Base-by-base conservation (phyloP, 2,888 invertebrate genomes). In the Aleiodes leptofemur region DNA sequence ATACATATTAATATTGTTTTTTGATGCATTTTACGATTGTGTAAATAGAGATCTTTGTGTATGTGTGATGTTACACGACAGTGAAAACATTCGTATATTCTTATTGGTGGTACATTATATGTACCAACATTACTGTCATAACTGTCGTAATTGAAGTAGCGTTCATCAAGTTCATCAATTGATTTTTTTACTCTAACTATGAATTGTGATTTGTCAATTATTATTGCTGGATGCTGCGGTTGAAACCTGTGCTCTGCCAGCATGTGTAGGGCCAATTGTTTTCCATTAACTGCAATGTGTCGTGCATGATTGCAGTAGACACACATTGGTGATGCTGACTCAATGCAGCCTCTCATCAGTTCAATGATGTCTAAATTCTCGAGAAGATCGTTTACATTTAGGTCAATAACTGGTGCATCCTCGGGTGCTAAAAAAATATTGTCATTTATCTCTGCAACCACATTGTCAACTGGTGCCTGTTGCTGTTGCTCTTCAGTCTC, bases 251-350 rank as follows among this genome's bases (percentile, higher is more conserved):
- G 96, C 85, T 95, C 93, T 0, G 94, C 92, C 14, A 96, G 93
- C 88, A 96, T 93, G 86, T 97, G 96, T 55, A 96, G 88, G 7
- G 94, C 94, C 69, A 97, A 90, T 84, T 96, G 95, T 86, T 94
- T 94, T 69, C 95, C 96, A 88, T 96, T 95, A 0, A 96, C 96
- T 11, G 96, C 95, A 81, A 97, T 96, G 83, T 95, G 94, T 23
- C 95, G 92, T 0, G 95, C 96, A 90, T 96, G 96, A 86, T 96
- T 96, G 85, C 96, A 97, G 87, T 96, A 97, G 73, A 96, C 92
- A 87, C 97, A 97, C 77, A 91, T 91, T 7, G 92, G 90, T 84
- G 93, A 92, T 0, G 95, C 94, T 13, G 93, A 92, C 79, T 92
- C 91, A 69, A 96, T 90, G 88, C 96, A 96, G 79, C 94, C 93